These are phyloP conservation scores for Danio tinwini DNA, from an alignment of 2,797 vertebrate genomes.

Conservation along the genomic window DNA sequence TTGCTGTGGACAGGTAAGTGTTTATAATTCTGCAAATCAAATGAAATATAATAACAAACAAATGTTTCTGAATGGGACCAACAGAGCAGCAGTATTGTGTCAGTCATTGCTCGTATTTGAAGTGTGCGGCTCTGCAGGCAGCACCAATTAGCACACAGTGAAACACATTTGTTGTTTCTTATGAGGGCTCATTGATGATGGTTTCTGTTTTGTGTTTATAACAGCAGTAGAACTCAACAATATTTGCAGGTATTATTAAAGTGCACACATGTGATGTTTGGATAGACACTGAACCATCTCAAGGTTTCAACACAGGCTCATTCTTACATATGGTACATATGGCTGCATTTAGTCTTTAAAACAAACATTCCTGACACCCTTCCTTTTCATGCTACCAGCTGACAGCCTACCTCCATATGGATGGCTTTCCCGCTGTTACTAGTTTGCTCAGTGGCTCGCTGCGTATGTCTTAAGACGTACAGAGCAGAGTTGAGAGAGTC, in stretches of 20 bases:
- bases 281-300: background rate
- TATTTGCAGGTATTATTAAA: background rate
- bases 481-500: no score
- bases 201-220: background rate
- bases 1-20: constrained; percentile 67
- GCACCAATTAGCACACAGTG: background rate
- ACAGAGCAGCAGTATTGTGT: background rate
- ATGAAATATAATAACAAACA: background rate
- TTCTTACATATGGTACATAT: no score
- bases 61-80: background rate
- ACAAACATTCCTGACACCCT: no score
- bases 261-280: background rate
- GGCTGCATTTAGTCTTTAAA: no score
- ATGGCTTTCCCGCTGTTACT: no score
- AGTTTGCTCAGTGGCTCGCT: no score
- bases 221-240: background rate
- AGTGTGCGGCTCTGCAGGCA: background rate
- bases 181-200: background rate
- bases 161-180: background rate
- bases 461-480: no score
- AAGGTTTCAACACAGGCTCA: no score
- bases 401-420: no score
- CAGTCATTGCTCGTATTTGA: background rate
- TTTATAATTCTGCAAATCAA: background rate
- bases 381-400: no score